Evolutionary conservation across 2,888 invertebrate genomes (phyloP), one percentile per base, ranked within the genome.

Genomic region (Tanytarsus gracilentus): DNA sequence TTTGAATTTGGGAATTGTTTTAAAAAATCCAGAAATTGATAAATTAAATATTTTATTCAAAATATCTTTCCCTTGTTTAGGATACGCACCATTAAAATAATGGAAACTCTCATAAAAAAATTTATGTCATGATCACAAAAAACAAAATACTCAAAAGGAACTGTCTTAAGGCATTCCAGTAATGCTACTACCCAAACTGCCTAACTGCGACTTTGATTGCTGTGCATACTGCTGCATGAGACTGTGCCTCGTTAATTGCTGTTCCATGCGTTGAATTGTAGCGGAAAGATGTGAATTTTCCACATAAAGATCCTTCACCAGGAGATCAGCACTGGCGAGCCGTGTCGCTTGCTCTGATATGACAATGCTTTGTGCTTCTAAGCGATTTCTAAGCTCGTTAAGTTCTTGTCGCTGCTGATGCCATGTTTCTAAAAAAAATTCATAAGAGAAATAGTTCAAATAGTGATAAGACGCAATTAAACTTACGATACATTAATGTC

Each of bases 231-330:
- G 58, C 7, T 60, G 60, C 29, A 74, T 66, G 4, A 74, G 64
- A 62, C 69, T 72, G 14, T 70, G 69, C 16, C 74, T 70, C 26
- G 69, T 67, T 52, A 72, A 65, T 63, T 74, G 73, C 61, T 74
- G 74, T 61, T 74, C 74, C 50, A 74, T 64, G 26, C 71, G 67
- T 65, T 74, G 74, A 40, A 74, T 71, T 4, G 79, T 82, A 18
- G 83, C 83, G 62, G 82, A 77, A 62, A 91, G 77, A 71, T 86
- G 85, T 59, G 89, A 84, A 76, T 91, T 91, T 74, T 91, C 90
- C 55, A 89, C 81, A 74, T 85, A 91, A 63, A 92, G 77, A 68
- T 90, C 89, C 75, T 88, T 87, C 21, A 88, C 85, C 49, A 89
- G 76, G 67, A 85, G 71, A 72, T 90, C 90, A 14, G 86, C 83